Percentiles rank a stretch among this genome's conserved stretches.
phyloP scores from a whole-genome alignment of 2,113 vertebrate species.

The Dinomys branickii region DNA sequence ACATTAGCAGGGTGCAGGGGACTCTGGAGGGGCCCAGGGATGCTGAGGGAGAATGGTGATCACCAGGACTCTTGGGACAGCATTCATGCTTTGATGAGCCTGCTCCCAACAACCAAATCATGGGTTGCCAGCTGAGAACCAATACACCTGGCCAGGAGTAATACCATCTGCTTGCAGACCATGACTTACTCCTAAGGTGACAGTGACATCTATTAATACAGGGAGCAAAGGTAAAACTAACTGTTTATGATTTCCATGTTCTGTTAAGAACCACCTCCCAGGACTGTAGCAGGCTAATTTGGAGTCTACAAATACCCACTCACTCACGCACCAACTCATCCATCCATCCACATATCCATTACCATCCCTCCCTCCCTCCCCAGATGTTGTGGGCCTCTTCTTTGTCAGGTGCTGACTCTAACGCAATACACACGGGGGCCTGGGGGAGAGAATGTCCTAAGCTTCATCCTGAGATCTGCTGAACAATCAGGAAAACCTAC shows the following conservation, averaged over 20 bases:
- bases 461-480: conserved; percentile 37
- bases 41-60: neutral
- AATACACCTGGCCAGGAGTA: neutral
- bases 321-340: too few species aligned
- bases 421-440: neutral
- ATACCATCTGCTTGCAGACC: neutral
- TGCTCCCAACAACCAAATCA: neutral
- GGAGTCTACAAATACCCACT: neutral
- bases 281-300: neutral
- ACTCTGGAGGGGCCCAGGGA: neutral
- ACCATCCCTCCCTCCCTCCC: neutral
- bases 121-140: neutral
- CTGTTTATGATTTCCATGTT: neutral
- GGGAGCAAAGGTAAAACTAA: neutral
- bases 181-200: neutral
- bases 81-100: neutral
- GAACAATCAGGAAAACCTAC: conserved; percentile 56
- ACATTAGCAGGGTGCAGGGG: neutral
- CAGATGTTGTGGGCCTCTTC: neutral
- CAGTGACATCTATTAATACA: neutral
- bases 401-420: neutral
- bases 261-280: neutral
- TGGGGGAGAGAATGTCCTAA: neutral
- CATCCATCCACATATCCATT: neutral
- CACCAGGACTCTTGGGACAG: neutral